phyloP scores from a whole-genome alignment of 2,888 invertebrate genomes.

The Rosalia funebris region DNA sequence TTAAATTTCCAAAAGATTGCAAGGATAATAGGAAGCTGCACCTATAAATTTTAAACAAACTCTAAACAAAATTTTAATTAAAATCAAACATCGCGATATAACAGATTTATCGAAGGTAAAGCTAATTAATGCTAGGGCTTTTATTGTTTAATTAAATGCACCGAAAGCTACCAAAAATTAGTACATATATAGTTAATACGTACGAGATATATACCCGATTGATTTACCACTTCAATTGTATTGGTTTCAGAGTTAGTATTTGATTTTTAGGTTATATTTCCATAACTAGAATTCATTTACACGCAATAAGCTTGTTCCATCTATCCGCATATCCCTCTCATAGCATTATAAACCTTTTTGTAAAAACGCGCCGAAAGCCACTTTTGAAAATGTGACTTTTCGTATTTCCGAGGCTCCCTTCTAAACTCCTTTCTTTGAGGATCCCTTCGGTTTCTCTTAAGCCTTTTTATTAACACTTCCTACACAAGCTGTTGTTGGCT shows the following conservation, averaged over 20 bases:
- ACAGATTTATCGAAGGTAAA: conserved; percentile 21
- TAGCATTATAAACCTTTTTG: no score
- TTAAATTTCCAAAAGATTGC: neutral
- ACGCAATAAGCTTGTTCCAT: no score
- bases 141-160: conserved; percentile 17
- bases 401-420: neutral
- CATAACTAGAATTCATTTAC: no score
- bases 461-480: neutral
- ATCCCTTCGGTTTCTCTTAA: neutral
- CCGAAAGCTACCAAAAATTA: no score
- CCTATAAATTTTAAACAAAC: conserved; percentile 23
- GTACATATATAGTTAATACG: neutral
- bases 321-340: no score
- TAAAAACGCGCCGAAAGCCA: neutral
- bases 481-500: neutral
- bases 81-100: conserved; percentile 18
- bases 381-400: neutral
- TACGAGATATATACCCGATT: neutral
- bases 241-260: neutral
- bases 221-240: neutral
- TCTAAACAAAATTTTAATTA: conserved; percentile 23
- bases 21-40: neutral
- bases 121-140: conserved; percentile 13
- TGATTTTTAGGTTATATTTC: neutral
- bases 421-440: no score